Evolutionary conservation across 1,140 invertebrate species (phyloP).

Genomic region (Caenorhabditis brenneri): DNA sequence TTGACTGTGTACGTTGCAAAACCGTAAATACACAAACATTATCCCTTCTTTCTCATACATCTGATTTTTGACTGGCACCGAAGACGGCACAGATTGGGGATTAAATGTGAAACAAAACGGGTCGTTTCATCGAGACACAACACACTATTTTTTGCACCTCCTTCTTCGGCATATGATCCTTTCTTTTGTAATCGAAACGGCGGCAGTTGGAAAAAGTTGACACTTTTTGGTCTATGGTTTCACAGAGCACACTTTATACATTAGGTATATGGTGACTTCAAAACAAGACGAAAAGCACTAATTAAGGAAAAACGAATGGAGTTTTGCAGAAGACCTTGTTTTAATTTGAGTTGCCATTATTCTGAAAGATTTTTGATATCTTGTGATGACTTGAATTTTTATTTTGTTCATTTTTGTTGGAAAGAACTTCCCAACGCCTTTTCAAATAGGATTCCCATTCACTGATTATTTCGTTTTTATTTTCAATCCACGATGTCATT

Average conservation of each 20-base stretch:
- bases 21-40: constrained; percentile 32
- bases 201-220: background rate
- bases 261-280: too few species aligned
- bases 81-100: background rate
- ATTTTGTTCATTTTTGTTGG: too few species aligned
- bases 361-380: too few species aligned
- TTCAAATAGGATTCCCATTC: too few species aligned
- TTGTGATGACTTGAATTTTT: too few species aligned
- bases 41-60: background rate
- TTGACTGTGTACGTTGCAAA: constrained; percentile 36
- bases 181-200: constrained; percentile 5
- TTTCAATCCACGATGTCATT: background rate
- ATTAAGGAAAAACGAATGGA: too few species aligned
- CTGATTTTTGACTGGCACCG: background rate
- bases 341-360: too few species aligned
- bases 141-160: background rate
- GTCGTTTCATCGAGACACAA: background rate
- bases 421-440: too few species aligned
- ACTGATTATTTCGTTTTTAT: too few species aligned
- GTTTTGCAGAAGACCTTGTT: too few species aligned
- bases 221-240: background rate
- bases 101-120: constrained; percentile 39
- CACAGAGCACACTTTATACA: background rate
- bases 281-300: too few species aligned
- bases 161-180: background rate